Evolutionary conservation across 2,113 vertebrate genomes (phyloP).

Genomic region (Symphodus melops): DNA sequence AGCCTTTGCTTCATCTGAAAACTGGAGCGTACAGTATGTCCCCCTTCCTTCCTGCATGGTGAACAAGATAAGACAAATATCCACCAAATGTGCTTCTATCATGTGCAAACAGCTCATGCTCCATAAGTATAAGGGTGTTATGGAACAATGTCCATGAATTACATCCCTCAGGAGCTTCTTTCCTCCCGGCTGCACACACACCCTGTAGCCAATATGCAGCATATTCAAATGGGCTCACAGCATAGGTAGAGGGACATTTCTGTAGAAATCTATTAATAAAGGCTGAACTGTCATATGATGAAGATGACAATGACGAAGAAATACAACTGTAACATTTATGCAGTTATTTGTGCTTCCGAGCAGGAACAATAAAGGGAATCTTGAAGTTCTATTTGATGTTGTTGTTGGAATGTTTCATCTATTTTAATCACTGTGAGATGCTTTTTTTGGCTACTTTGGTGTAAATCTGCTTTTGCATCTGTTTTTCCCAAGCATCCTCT

Average conservation of each 20-base stretch:
- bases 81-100: neutral
- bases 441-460: neutral
- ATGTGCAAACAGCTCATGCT: constrained; percentile 5
- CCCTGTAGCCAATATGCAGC: neutral
- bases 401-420: constrained; percentile 5
- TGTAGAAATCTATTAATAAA: neutral
- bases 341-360: neutral
- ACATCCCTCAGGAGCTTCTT: constrained; percentile 4
- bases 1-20: neutral
- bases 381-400: neutral
- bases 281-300: neutral
- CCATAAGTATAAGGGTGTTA: neutral
- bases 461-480: neutral
- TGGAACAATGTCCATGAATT: constrained; percentile 3
- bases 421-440: neutral
- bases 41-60: neutral
- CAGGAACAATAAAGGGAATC: neutral
- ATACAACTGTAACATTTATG: neutral
- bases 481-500: constrained; percentile 10
- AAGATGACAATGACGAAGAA: neutral
- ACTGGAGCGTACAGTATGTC: neutral
- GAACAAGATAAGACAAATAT: neutral
- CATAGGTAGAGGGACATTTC: neutral
- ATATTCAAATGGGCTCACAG: neutral
- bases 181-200: constrained; percentile 13